A percentile compares a stretch with the other conserved stretches of the same genome.
Evolutionary conservation across 2,888 invertebrate genomes (phyloP).

Genomic region (Pseudoips prasinana): DNA sequence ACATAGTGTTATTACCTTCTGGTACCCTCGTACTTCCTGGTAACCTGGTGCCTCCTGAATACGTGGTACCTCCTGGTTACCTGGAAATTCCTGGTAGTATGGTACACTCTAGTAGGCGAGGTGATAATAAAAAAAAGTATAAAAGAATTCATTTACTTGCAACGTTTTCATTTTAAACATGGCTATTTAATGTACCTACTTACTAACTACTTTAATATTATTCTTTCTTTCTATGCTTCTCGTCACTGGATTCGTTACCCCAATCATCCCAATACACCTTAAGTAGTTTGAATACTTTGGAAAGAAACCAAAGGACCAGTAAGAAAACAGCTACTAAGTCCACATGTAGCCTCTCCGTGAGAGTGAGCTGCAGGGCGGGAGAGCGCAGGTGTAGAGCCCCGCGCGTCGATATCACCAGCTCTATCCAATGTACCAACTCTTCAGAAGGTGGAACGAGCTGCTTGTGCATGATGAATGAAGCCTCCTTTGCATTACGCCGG

Average conservation of each 20-base stretch:
- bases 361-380: constrained; percentile 36
- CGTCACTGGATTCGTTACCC: constrained; percentile 22
- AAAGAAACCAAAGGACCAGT: constrained; percentile 48
- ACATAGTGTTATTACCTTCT: too few relatives aligned
- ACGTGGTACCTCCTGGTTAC: too few relatives aligned
- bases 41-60: too few relatives aligned
- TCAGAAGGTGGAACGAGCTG: constrained; percentile 30
- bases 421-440: constrained; percentile 47
- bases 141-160: too few relatives aligned
- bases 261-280: constrained; percentile 38
- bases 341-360: constrained; percentile 38
- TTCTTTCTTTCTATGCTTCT: too few relatives aligned
- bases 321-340: constrained; percentile 37
- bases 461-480: constrained; percentile 35
- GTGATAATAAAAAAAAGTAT: too few relatives aligned
- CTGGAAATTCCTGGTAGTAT: too few relatives aligned
- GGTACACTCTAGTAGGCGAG: too few relatives aligned
- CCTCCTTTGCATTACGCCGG: constrained; percentile 32
- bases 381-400: constrained; percentile 47
- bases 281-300: constrained; percentile 46
- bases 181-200: too few relatives aligned
- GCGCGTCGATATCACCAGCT: constrained; percentile 35
- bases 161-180: too few relatives aligned
- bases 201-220: too few relatives aligned
- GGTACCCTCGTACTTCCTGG: too few relatives aligned